These are phyloP conservation scores for Pangasius sanitwongsei DNA, from an alignment of 2,797 vertebrate species.

Conservation along the genomic window DNA sequence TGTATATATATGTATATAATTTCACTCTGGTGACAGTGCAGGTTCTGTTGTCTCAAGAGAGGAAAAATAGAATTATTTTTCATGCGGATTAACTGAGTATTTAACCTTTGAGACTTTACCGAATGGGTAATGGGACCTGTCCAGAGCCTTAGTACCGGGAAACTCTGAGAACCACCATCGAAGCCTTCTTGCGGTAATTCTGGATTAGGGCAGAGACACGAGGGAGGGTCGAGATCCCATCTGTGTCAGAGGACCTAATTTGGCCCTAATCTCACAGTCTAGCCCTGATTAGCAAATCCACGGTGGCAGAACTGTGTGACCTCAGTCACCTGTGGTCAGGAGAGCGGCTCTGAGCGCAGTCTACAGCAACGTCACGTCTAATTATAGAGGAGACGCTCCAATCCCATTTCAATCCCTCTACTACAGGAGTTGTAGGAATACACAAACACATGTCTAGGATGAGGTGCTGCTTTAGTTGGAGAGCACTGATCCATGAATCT, in stretches of 20 bases:
- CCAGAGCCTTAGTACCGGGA: neutral
- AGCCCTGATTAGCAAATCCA: conserved; percentile 62
- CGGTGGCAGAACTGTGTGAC: conserved; percentile 25
- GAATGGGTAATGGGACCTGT: too few species aligned
- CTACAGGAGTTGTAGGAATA: neutral
- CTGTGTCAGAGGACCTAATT: conserved; percentile 53
- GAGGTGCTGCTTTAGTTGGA: neutral
- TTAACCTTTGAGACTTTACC: neutral
- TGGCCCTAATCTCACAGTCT: conserved; percentile 61
- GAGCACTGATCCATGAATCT: neutral
- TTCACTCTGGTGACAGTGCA: neutral
- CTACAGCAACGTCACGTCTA: conserved; percentile 37
- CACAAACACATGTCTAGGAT: neutral
- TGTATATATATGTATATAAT: too few species aligned
- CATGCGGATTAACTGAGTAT: neutral
- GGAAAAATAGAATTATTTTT: neutral
- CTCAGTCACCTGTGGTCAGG: conserved; percentile 8
- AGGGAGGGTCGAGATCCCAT: conserved; percentile 27
- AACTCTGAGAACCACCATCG: neutral
- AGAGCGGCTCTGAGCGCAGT: conserved; percentile 7
- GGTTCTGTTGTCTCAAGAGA: neutral
- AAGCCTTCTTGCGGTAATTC: conserved; percentile 21
- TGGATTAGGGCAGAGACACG: conserved; percentile 46
- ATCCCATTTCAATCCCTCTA: conserved; percentile 33
- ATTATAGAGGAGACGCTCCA: conserved; percentile 45